Evolutionary conservation across 2,797 vertebrate genomes (phyloP).

Genomic region (Petrocephalus schoutedeni): DNA sequence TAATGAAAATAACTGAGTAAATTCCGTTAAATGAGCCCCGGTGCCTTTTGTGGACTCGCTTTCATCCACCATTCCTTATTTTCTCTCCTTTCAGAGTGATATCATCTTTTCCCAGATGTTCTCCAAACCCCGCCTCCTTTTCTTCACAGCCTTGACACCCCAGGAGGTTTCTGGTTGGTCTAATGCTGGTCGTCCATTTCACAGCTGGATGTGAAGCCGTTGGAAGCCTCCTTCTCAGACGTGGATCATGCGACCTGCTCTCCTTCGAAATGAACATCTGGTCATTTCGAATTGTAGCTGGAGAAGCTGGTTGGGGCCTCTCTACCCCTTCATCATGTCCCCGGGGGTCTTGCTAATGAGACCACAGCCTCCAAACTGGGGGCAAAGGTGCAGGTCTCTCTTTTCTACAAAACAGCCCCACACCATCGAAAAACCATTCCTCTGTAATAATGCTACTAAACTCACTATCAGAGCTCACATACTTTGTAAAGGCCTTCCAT

Average conservation of each 20-base stretch:
- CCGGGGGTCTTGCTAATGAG: background rate
- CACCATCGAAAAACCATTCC: background rate
- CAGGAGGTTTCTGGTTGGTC: background rate
- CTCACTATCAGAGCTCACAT: background rate
- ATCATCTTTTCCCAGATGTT: background rate
- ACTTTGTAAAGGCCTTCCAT: too few species aligned
- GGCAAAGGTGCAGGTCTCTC: background rate
- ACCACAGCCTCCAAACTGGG: background rate
- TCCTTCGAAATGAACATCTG: background rate
- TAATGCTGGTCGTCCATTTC: slow-evolving; percentile 13
- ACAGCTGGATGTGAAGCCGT: slow-evolving; percentile 5
- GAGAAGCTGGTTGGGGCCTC: background rate
- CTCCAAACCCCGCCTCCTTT: background rate
- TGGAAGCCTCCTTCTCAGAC: background rate
- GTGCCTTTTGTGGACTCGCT: background rate
- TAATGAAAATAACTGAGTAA: slow-evolving; percentile 13
- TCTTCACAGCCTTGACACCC: background rate
- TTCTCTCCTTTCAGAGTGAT: background rate
- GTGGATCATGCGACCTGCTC: background rate
- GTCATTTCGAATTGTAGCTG: background rate
- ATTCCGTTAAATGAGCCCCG: slow-evolving; percentile 27
- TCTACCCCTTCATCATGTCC: background rate
- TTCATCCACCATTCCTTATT: background rate
- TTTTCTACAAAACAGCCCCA: background rate
- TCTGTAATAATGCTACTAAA: background rate